Evolutionary conservation across 2,113 vertebrate genomes (phyloP).

Genomic region (Tenrec ecaudatus): DNA sequence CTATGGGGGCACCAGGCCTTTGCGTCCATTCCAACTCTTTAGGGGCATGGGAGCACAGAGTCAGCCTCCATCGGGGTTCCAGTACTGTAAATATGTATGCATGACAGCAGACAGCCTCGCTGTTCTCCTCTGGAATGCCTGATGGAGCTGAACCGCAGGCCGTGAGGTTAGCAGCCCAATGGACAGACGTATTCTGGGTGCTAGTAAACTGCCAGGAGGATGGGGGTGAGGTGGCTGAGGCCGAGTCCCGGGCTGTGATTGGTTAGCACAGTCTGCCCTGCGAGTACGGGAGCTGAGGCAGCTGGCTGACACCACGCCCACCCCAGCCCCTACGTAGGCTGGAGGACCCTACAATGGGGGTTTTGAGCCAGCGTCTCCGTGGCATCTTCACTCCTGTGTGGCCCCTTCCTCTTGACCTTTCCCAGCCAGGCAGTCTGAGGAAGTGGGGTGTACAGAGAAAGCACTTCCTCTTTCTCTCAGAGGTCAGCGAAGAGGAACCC

Average conservation of each 20-base stretch:
- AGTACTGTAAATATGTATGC: too few relatives aligned
- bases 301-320: background rate
- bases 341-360: background rate
- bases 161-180: too few relatives aligned
- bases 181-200: too few relatives aligned
- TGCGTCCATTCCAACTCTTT: background rate
- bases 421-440: background rate
- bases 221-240: background rate
- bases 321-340: too few relatives aligned
- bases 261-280: background rate
- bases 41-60: background rate
- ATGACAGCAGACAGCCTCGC: too few relatives aligned
- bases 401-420: background rate
- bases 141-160: too few relatives aligned
- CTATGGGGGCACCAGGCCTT: background rate
- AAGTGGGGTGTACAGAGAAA: background rate
- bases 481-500: background rate
- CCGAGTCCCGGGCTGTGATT: background rate
- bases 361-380: background rate
- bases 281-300: background rate
- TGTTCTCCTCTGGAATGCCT: too few relatives aligned
- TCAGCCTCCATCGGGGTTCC: background rate
- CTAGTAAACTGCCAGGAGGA: background rate
- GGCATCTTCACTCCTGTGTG: background rate
- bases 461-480: slow-evolving; percentile 2